Evolutionary conservation across 2,113 vertebrate species (phyloP), one percentile per base, ranked within the genome.

Genomic region (Triplophysa rosa): DNA sequence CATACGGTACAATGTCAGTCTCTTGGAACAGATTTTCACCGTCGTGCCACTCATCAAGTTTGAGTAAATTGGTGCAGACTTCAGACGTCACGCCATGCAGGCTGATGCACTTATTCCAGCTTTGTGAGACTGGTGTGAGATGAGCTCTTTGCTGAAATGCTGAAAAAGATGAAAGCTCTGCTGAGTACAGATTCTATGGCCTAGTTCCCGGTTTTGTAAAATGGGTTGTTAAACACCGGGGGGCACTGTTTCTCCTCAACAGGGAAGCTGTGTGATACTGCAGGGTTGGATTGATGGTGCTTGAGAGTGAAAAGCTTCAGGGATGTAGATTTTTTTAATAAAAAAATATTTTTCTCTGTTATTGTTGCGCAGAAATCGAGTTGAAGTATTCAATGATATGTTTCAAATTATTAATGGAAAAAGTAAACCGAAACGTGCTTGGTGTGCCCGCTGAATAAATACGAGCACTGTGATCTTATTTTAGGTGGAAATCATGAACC

Each of bases 191-290:
- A 59, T 65, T 67, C 56, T 42, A 11, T 75, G 65, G 21, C 70
- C 70, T 80, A 59, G 47, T 77, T 82, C 78, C 58, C 16, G 29
- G 14, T 14, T 17, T 40, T 81, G 77, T 82, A 72, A 45, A 66
- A 26, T 6, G 14, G 37, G 16, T 14, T 26, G 26, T 59, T 37
- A n/a, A 42, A 19, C 83, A 85, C 71, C 59, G 80, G 87, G 83
- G 58, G 85, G 83, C 78, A 79, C 75, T 80, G 68, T 68, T 66
- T 62, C 49, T 47, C 78, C 65, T 82, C 68, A 64, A 29, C 19
- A 74, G 79, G 45, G 33, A 21, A 11, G 4, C 62, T 40, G 8
- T 26, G 49, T 24, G n/a, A 10, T 47, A 64, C 12, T 23, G 65
- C 11, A 3, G 19, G 14, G 47, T 11, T 63, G 67, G 24, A 47